phyloP scores from a whole-genome alignment of 2,888 invertebrate species.

The Miltochrista miniata region DNA sequence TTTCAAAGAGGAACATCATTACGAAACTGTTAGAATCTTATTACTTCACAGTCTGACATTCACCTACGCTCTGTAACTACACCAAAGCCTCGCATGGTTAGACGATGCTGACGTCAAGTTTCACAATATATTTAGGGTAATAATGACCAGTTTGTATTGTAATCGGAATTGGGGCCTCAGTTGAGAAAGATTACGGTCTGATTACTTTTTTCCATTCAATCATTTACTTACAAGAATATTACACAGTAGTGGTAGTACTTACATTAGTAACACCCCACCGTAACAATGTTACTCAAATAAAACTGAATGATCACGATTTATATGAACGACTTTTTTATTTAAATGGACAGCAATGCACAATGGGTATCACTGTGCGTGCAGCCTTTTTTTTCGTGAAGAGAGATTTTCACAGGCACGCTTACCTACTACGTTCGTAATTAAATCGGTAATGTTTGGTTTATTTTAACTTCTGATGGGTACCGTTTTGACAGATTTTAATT shows the following conservation, averaged over 20 bases:
- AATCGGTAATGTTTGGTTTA: too few species aligned
- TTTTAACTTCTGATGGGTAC: too few species aligned
- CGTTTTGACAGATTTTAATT: too few species aligned
- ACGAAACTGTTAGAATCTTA: constrained; percentile 9
- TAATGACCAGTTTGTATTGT: constrained; percentile 2
- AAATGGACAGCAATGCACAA: too few species aligned
- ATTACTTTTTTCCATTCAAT: constrained; percentile 1
- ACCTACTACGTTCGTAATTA: too few species aligned
- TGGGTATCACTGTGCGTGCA: too few species aligned
- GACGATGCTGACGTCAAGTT: constrained; percentile 11
- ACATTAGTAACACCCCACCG: background rate
- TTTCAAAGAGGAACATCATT: constrained; percentile 12
- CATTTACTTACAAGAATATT: background rate
- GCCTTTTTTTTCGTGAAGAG: too few species aligned
- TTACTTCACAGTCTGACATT: constrained; percentile 15
- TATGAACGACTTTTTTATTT: too few species aligned
- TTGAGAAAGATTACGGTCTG: background rate
- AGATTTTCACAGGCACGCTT: too few species aligned
- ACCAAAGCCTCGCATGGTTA: background rate
- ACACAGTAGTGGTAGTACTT: background rate
- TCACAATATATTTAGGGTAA: background rate
- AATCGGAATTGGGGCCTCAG: background rate
- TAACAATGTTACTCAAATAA: background rate
- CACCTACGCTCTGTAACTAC: background rate
- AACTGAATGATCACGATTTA: background rate